phyloP scores from a whole-genome alignment of 2,113 vertebrate genomes.

The Pluvianellus socialis region DNA sequence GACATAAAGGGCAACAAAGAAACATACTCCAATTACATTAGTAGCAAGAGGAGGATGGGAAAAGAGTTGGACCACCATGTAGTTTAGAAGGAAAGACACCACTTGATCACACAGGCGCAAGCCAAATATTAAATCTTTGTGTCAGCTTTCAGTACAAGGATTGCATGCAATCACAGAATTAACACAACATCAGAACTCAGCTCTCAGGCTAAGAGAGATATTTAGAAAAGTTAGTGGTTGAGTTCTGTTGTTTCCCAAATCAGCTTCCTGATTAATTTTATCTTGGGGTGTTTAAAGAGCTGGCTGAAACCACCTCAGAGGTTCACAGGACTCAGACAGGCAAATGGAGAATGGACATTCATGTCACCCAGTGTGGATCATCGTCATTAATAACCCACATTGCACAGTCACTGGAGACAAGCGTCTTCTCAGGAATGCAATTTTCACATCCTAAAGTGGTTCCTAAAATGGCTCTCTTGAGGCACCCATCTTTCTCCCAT shows the following conservation, averaged over 20 bases:
- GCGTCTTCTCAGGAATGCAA: not conserved
- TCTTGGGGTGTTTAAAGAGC: not conserved
- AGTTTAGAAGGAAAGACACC: not conserved
- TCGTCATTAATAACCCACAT: not conserved
- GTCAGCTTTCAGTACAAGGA: not conserved
- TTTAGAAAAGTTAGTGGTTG: not conserved
- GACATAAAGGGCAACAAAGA: not conserved
- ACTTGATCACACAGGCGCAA: not conserved
- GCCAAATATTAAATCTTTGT: not conserved
- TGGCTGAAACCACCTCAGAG: not conserved
- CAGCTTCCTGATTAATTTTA: not conserved
- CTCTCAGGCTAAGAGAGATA: not conserved
- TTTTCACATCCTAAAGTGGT: not conserved
- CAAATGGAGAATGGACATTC: not conserved
- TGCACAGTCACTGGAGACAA: not conserved
- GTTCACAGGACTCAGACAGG: not conserved
- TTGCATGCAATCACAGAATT: fast-evolving
- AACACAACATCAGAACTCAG: not conserved
- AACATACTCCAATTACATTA: not conserved
- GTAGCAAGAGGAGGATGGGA: not conserved
- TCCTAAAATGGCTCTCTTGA: not conserved
- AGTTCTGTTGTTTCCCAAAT: not conserved
- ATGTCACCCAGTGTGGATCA: not conserved
- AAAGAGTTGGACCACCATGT: not conserved
- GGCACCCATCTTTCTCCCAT: not conserved